Evolutionary conservation across 2,113 vertebrate genomes (phyloP).

Genomic region (Centrocercus urophasianus): DNA sequence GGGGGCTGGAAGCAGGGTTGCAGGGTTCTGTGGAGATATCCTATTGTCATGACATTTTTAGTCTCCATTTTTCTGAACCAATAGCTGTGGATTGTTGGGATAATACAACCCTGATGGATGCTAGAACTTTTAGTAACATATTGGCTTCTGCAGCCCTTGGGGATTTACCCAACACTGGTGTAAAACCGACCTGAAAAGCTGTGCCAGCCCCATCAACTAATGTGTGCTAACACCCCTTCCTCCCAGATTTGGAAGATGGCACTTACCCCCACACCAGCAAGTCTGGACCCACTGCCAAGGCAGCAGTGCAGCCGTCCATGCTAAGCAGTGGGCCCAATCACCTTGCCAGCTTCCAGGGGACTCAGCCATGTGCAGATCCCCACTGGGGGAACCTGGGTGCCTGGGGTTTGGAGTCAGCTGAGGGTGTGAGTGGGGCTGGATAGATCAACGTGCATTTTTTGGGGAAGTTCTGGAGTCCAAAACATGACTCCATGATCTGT

Average conservation of each 20-base stretch:
- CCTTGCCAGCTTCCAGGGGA: not conserved
- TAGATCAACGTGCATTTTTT: not conserved
- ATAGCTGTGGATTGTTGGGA: not conserved
- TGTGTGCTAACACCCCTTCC: not conserved
- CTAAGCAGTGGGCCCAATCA: not conserved
- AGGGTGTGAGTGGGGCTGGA: not conserved
- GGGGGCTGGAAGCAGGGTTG: constrained; percentile 3
- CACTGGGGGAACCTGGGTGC: not conserved
- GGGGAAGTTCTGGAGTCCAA: not conserved
- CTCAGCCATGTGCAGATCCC: fast-evolving
- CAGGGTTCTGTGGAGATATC: not conserved
- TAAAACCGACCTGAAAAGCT: not conserved
- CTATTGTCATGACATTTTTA: not conserved
- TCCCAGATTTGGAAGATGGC: not conserved
- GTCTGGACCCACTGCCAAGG: not conserved
- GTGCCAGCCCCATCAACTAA: not conserved
- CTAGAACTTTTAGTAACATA: not conserved
- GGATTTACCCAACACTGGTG: not conserved
- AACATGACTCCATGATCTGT: not conserved
- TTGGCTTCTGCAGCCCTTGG: not conserved
- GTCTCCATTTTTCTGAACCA: constrained; percentile 12
- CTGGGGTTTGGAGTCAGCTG: not conserved
- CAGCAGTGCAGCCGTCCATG: not conserved
- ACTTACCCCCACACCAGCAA: not conserved
- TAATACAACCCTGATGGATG: not conserved